Evolutionary conservation across 2,888 invertebrate genomes (phyloP).

Genomic region (Heliconius cydno): DNA sequence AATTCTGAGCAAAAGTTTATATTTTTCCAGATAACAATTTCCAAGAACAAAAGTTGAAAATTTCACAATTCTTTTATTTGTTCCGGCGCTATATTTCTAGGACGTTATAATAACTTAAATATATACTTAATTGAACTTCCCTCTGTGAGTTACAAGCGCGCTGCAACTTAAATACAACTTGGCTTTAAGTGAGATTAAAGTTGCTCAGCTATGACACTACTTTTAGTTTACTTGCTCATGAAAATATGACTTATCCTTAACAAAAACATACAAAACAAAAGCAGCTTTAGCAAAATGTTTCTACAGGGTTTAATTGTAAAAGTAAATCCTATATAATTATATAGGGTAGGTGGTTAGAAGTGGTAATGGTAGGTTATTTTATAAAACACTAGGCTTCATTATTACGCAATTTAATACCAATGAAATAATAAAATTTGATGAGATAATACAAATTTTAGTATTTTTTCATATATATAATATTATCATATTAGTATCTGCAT

Average conservation of each 20-base stretch:
- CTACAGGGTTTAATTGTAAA: background rate
- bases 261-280: slow-evolving; percentile 2
- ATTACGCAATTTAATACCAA: background rate
- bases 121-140: slow-evolving; percentile 32
- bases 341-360: background rate
- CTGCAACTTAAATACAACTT: slow-evolving; percentile 31
- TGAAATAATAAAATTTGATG: too few relatives aligned
- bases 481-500: too few relatives aligned
- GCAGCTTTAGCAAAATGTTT: background rate
- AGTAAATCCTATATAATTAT: background rate
- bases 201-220: slow-evolving; percentile 27
- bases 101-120: slow-evolving; percentile 29
- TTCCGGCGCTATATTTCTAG: slow-evolving; percentile 17
- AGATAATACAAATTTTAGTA: too few relatives aligned
- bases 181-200: slow-evolving; percentile 34
- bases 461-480: too few relatives aligned
- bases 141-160: slow-evolving; percentile 21
- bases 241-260: slow-evolving; percentile 27
- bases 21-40: slow-evolving; percentile 20
- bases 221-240: slow-evolving; percentile 20
- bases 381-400: background rate
- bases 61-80: slow-evolving; percentile 24
- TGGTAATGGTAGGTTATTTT: background rate
- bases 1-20: slow-evolving; percentile 4
- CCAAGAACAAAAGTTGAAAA: slow-evolving; percentile 9